Percentiles rank a stretch among this genome's conserved stretches.
Conservation (phyloP, 2,888 invertebrate species). For the Zhengitettix transpicula region DNA sequence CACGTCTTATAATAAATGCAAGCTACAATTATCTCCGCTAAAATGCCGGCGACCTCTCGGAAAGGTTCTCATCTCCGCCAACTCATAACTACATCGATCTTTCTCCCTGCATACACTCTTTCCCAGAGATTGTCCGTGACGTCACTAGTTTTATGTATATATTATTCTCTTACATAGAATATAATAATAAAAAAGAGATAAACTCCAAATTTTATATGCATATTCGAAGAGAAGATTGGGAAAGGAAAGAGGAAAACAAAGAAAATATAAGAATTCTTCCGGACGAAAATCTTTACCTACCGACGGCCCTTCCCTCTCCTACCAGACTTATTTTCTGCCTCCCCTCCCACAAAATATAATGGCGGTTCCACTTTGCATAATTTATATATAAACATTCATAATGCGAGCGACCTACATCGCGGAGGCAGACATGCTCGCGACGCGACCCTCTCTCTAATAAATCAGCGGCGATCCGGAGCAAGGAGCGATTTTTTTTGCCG, state of each 20-base stretch:
- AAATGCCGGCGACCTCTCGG: too few relatives aligned
- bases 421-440: neutral
- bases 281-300: neutral
- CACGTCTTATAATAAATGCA: too few relatives aligned
- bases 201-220: neutral
- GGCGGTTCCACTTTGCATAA: conserved; percentile 8
- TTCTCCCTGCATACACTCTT: neutral
- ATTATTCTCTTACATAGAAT: neutral
- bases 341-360: neutral
- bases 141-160: neutral
- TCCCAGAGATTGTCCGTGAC: neutral
- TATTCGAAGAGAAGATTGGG: neutral
- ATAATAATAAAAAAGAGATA: neutral
- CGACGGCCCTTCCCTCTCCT: neutral
- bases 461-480: too few relatives aligned
- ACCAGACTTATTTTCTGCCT: neutral
- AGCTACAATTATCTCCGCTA: too few relatives aligned
- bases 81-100: too few relatives aligned
- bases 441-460: too few relatives aligned
- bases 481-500: too few relatives aligned
- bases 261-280: neutral
- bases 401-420: conserved; percentile 3
- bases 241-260: neutral
- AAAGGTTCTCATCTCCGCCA: too few relatives aligned
- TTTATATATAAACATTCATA: conserved; percentile 15